Conservation (phyloP, 2,113 vertebrate species). For the Alouatta palliata region DNA sequence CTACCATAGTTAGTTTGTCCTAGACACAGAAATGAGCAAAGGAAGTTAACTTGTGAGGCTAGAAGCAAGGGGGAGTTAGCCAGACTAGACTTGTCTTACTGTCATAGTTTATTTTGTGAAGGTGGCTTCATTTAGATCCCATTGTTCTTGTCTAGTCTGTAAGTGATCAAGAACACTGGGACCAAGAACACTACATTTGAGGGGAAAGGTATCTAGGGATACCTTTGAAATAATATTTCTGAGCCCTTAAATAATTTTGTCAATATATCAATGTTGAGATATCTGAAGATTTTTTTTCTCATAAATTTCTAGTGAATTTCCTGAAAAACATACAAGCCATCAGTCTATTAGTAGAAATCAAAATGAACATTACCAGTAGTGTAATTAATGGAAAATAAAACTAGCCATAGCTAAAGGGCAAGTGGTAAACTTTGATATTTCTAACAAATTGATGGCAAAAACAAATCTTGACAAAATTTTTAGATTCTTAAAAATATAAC, state of each 20-base stretch:
- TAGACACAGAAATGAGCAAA: too few relatives aligned
- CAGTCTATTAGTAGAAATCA: background rate
- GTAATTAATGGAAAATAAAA: background rate
- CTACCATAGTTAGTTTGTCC: too few relatives aligned
- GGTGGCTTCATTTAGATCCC: background rate
- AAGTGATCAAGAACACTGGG: background rate
- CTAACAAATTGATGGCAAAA: background rate
- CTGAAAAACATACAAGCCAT: background rate
- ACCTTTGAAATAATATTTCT: constrained; percentile 1
- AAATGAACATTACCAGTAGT: background rate
- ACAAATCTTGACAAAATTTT: background rate
- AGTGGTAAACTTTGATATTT: background rate
- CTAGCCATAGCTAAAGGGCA: background rate
- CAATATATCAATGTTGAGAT: background rate
- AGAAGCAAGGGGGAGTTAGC: too few relatives aligned
- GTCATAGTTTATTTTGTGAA: too few relatives aligned
- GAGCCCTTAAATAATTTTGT: background rate
- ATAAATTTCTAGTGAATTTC: background rate
- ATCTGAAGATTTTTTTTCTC: background rate
- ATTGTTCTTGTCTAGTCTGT: background rate
- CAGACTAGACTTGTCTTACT: too few relatives aligned
- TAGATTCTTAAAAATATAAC: background rate
- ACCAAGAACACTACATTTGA: background rate
- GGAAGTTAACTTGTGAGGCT: too few relatives aligned
- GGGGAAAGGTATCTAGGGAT: background rate